Conservation (phyloP, 2,113 vertebrate species). For the Chloropsis cyanopogon region DNA sequence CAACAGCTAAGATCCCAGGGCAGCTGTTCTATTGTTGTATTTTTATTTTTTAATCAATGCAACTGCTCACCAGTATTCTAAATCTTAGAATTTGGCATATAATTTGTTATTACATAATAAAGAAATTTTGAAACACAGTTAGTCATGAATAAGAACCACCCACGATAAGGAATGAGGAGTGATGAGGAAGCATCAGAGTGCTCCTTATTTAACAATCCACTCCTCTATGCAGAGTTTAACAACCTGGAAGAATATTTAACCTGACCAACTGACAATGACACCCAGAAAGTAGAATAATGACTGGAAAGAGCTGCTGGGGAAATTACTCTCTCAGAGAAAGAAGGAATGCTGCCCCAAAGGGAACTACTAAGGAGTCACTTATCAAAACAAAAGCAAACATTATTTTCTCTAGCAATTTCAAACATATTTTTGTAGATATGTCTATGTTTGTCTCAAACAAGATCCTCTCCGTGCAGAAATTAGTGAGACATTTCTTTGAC, state of each 20-base stretch:
- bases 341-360: not conserved
- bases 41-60: not conserved
- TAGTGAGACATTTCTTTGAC: not conserved
- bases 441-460: not conserved
- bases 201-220: not conserved
- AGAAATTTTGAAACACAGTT: not conserved
- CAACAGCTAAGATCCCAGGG: not conserved
- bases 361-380: not conserved
- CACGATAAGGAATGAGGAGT: not conserved
- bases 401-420: not conserved
- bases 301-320: not conserved
- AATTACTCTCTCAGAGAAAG: not conserved
- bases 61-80: not conserved
- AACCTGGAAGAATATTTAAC: not conserved
- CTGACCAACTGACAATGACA: not conserved
- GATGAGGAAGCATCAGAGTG: not conserved
- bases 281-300: not conserved
- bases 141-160: not conserved
- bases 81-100: not conserved
- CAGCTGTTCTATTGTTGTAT: not conserved
- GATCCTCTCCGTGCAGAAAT: not conserved
- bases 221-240: not conserved
- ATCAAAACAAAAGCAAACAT: not conserved
- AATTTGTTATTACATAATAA: not conserved
- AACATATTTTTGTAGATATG: not conserved